A percentile compares a stretch with the other conserved stretches of the same genome.
Evolutionary conservation across 2,113 vertebrate genomes (phyloP).

Genomic region (Dasyornis broadbenti): DNA sequence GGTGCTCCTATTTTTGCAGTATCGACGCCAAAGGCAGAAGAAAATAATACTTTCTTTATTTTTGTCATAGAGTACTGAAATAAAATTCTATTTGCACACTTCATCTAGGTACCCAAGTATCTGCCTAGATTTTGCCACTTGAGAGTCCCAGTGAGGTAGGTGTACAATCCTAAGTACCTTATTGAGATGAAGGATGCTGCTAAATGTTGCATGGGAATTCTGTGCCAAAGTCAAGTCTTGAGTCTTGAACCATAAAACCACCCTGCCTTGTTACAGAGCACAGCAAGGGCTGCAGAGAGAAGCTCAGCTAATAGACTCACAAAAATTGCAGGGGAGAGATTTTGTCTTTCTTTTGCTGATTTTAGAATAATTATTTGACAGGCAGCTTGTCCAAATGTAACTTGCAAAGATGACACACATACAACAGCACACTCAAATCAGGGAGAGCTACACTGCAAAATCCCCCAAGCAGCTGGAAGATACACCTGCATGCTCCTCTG

Average conservation of each 20-base stretch:
- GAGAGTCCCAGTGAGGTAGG: background rate
- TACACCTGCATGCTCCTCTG: background rate
- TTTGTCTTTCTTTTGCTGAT: background rate
- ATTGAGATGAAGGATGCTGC: background rate
- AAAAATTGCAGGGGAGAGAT: background rate
- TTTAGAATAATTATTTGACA: background rate
- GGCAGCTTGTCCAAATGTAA: conserved; percentile 20
- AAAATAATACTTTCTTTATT: background rate
- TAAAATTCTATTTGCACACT: background rate
- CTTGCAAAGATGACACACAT: background rate
- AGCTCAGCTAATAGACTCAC: background rate
- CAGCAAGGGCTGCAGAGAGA: background rate
- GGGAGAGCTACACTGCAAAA: background rate
- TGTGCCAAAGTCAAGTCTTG: background rate
- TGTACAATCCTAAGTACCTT: background rate
- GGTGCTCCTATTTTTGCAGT: background rate
- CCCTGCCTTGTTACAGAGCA: background rate
- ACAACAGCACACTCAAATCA: background rate
- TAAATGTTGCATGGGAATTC: background rate
- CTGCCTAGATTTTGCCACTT: background rate
- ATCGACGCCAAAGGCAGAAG: background rate
- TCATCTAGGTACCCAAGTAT: background rate
- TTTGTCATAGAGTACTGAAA: background rate
- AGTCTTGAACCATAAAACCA: background rate
- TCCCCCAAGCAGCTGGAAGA: background rate